Conservation (phyloP, 2,797 vertebrate species). For the Sebastes hopkinsi region DNA sequence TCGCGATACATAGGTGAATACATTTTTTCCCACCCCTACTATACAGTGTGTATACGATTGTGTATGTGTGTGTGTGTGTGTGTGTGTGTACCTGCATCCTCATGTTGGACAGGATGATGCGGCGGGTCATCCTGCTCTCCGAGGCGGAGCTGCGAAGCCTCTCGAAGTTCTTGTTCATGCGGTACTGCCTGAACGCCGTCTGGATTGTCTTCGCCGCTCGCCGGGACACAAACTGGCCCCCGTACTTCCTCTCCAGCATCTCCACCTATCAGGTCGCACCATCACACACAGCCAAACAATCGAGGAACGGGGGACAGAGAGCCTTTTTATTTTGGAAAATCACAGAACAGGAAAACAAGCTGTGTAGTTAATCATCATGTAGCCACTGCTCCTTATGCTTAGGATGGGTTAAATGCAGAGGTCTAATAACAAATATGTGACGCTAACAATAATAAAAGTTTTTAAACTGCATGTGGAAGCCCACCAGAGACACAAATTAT, state of each 20-base stretch:
- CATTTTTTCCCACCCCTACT: too few relatives aligned
- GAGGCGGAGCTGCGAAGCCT: constrained; percentile 92
- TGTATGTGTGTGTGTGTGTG: too few relatives aligned
- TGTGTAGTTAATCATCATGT: too few relatives aligned
- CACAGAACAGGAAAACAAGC: background rate
- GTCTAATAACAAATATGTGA: too few relatives aligned
- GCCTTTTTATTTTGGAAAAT: background rate
- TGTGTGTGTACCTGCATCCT: constrained; percentile 80
- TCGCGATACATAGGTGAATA: too few relatives aligned
- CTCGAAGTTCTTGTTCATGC: constrained; percentile 97
- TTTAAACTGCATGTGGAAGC: too few relatives aligned
- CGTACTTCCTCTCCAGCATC: constrained; percentile 96
- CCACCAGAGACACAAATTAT: too few relatives aligned
- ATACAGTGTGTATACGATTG: background rate
- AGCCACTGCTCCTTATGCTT: too few relatives aligned
- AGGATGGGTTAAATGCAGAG: too few relatives aligned
- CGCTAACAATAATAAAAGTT: too few relatives aligned
- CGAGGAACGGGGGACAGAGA: background rate
- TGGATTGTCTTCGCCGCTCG: constrained; percentile 93
- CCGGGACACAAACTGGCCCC: constrained; percentile 91
- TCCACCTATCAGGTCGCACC: constrained; percentile 84
- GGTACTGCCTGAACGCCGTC: constrained; percentile 93
- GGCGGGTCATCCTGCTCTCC: constrained; percentile 91
- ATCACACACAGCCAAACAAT: constrained; percentile 1
- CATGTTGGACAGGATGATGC: constrained; percentile 94